These are phyloP conservation scores for Allobates femoralis DNA, from an alignment of 2,797 vertebrate species.

Conservation along the genomic window DNA sequence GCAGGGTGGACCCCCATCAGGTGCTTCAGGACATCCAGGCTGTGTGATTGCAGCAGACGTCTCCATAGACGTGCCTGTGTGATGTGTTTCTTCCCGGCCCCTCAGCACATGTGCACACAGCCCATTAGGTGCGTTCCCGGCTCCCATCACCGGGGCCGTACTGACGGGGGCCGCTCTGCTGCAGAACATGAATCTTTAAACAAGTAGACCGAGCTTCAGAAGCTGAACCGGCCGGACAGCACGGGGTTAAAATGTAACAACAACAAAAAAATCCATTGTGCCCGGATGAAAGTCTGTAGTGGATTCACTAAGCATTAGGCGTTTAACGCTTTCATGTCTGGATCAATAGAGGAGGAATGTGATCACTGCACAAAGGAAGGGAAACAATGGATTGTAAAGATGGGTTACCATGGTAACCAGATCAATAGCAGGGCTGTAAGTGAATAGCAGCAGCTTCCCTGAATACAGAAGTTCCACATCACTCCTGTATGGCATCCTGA, in stretches of 20 bases:
- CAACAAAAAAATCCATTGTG: background rate
- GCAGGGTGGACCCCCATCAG: background rate
- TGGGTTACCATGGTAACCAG: constrained; percentile 11
- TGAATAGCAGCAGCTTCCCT: constrained; percentile 8
- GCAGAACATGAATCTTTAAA: constrained; percentile 10
- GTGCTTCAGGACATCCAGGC: background rate
- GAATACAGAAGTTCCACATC: constrained; percentile 11
- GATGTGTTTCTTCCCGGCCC: background rate
- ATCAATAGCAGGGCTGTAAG: constrained; percentile 19
- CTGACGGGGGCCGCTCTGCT: background rate
- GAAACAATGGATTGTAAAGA: background rate
- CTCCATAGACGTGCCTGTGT: background rate
- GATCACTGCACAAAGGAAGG: background rate
- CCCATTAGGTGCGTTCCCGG: background rate
- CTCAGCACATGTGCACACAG: no score
- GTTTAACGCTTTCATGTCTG: background rate
- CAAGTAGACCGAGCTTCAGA: no score
- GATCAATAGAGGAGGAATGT: background rate
- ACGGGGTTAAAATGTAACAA: background rate
- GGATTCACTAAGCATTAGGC: background rate
- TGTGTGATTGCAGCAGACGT: background rate
- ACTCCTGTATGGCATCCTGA: background rate
- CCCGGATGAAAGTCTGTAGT: background rate
- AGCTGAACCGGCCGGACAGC: background rate
- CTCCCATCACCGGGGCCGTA: no score